Percentiles rank a stretch among this genome's conserved stretches.
phyloP scores from a whole-genome alignment of 2,888 invertebrate species.

The Phaonia tiefii region DNA sequence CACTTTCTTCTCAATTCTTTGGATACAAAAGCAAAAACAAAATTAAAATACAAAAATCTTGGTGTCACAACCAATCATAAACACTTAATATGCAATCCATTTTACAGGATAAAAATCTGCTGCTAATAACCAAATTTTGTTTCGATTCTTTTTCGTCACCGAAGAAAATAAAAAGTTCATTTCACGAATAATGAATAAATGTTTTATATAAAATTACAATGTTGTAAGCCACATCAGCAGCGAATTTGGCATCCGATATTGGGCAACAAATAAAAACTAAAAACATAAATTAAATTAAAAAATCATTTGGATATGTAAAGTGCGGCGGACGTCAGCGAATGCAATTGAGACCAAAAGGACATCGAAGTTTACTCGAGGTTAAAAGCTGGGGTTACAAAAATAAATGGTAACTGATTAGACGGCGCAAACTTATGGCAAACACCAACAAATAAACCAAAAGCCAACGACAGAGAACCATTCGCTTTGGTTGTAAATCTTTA shows the following conservation, averaged over 20 bases:
- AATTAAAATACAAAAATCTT: not conserved
- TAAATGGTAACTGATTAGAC: conserved; percentile 27
- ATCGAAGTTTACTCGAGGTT: conserved; percentile 58
- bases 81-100: conserved; percentile 40
- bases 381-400: conserved; percentile 31
- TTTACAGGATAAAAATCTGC: conserved; percentile 65
- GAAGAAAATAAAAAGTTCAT: conserved; percentile 58
- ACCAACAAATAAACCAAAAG: not conserved
- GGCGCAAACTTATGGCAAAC: not conserved
- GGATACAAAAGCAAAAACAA: not conserved
- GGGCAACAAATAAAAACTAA: conserved; percentile 48
- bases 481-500: conserved; percentile 24
- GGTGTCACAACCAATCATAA: conserved; percentile 22
- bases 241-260: conserved; percentile 47
- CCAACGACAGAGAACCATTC: not conserved
- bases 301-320: conserved; percentile 38
- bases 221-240: not conserved
- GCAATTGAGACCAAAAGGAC: conserved; percentile 63
- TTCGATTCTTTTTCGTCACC: conserved; percentile 34
- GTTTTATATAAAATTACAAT: conserved; percentile 61
- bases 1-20: not conserved
- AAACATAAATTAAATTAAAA: conserved; percentile 65
- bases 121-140: conserved; percentile 64
- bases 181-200: conserved; percentile 69
- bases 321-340: conserved; percentile 1